These are phyloP conservation scores for Euglossa dilemma DNA, from an alignment of 1,140 invertebrate genomes.

Conservation along the genomic window DNA sequence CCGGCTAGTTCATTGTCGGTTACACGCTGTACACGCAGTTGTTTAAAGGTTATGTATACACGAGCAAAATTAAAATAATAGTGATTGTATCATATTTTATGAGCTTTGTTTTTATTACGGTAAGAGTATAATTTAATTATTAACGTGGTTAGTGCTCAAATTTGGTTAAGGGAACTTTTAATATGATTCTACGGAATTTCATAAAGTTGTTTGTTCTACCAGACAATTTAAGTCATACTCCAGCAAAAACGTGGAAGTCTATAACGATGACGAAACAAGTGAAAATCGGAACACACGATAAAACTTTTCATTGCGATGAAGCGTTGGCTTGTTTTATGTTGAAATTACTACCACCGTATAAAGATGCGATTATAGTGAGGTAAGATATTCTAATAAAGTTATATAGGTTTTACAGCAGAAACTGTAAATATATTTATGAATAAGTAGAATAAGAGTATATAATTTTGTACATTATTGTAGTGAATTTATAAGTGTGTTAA, in stretches of 20 bases:
- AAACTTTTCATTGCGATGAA: constrained; percentile 98
- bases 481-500: not conserved
- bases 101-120: too few relatives aligned
- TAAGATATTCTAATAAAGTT: constrained; percentile 71
- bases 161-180: not conserved
- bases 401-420: not conserved
- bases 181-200: not conserved
- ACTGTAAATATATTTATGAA: not conserved
- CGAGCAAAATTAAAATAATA: too few relatives aligned
- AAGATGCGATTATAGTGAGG: constrained; percentile 92
- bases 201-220: not conserved
- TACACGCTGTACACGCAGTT: not conserved
- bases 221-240: constrained; percentile 14
- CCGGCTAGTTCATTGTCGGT: too few relatives aligned
- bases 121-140: not conserved
- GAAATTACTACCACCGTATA: constrained; percentile 90
- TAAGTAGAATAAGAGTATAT: not conserved
- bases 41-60: too few relatives aligned
- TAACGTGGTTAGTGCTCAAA: not conserved
- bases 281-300: constrained; percentile 91
- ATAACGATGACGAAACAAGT: constrained; percentile 42
- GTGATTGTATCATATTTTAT: not conserved
- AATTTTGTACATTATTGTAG: not conserved
- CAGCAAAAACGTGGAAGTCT: not conserved
- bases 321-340: constrained; percentile 96